phyloP scores from a whole-genome alignment of 2,797 vertebrate species.

The Anniella stebbinsi region DNA sequence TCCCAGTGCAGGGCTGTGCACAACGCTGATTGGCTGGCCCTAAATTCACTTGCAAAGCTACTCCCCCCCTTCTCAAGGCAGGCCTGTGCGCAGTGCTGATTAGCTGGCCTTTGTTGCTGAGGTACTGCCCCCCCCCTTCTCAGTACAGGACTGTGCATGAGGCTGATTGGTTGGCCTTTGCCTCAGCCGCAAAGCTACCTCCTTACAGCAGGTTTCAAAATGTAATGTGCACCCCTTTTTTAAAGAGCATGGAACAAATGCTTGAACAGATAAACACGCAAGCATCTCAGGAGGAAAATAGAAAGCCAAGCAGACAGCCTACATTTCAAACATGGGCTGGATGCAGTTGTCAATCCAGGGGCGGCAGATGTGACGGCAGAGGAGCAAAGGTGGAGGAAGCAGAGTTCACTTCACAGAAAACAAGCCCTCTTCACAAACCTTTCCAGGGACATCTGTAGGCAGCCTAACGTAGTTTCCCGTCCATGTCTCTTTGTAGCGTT shows the following conservation, averaged over 20 bases:
- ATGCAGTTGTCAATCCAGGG: not conserved
- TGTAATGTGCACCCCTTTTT: not conserved
- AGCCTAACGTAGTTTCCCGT: not conserved
- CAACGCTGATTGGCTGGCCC: too few species aligned
- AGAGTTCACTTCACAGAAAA: not conserved
- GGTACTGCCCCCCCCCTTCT: not conserved
- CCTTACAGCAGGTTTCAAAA: too few species aligned
- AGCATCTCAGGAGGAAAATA: not conserved
- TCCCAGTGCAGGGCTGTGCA: too few species aligned
- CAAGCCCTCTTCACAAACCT: not conserved
- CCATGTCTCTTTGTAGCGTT: constrained; percentile 85
- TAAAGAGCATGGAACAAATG: not conserved
- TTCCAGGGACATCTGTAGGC: too few species aligned
- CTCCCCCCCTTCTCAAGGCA: too few species aligned
- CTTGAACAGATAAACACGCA: not conserved
- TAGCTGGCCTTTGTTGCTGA: not conserved
- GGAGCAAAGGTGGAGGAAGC: not conserved
- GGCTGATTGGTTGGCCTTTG: too few species aligned
- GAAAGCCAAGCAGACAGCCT: not conserved
- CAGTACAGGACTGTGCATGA: not conserved
- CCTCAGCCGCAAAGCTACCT: not conserved
- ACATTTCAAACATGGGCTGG: not conserved
- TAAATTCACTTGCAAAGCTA: too few species aligned
- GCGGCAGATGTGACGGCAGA: not conserved
- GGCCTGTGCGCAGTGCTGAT: not conserved